These are phyloP conservation scores for Andrena dorsata DNA, from an alignment of 2,888 invertebrate species.

Conservation along the genomic window DNA sequence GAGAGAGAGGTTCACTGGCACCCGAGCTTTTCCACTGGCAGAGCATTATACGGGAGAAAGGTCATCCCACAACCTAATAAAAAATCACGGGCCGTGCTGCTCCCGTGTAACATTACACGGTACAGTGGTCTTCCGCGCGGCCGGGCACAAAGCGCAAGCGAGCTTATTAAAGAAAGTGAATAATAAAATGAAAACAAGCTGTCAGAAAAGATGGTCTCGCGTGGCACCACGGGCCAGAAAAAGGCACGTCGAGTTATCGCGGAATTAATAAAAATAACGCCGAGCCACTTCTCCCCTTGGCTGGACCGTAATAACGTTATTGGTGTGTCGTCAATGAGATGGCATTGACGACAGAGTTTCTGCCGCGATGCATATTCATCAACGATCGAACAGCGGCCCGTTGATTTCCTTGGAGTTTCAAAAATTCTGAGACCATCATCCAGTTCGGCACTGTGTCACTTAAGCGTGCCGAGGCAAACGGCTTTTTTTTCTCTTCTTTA, in stretches of 20 bases:
- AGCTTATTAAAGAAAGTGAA: slow-evolving; percentile 71
- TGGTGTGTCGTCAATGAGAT: background rate
- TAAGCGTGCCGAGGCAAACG: slow-evolving; percentile 60
- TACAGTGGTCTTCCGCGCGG: slow-evolving; percentile 66
- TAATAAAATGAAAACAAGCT: slow-evolving; percentile 67
- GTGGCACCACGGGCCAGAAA: background rate
- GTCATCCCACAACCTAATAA: slow-evolving; percentile 70
- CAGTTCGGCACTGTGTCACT: slow-evolving; percentile 44
- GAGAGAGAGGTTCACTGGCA: slow-evolving; percentile 70
- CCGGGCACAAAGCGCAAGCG: slow-evolving; percentile 59
- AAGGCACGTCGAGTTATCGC: background rate
- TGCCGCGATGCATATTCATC: slow-evolving; percentile 33
- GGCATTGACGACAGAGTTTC: background rate
- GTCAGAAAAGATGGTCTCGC: slow-evolving; percentile 2
- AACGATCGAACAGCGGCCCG: slow-evolving; percentile 14
- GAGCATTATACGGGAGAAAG: slow-evolving; percentile 69
- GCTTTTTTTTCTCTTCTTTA: slow-evolving; percentile 56
- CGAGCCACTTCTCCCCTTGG: background rate
- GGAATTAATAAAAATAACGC: background rate
- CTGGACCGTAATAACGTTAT: background rate
- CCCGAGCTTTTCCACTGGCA: slow-evolving; percentile 61
- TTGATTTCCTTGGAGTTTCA: slow-evolving; percentile 35
- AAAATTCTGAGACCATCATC: slow-evolving; percentile 25
- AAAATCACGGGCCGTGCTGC: slow-evolving; percentile 68
- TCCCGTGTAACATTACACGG: slow-evolving; percentile 62